Base-by-base conservation (phyloP, 2,113 vertebrate species). In the Crotalus viridis region DNA sequence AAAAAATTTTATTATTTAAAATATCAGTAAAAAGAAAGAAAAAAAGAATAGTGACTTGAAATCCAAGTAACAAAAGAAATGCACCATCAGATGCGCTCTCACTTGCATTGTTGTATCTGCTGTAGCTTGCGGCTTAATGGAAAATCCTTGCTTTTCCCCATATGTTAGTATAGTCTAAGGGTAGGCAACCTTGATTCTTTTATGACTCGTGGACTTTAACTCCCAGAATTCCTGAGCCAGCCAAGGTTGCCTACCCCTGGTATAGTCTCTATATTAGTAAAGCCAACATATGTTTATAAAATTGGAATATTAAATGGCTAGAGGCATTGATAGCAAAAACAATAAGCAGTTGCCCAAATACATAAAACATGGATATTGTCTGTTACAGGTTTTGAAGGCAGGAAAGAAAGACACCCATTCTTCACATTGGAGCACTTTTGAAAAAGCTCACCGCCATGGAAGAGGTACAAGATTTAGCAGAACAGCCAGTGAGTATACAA, bases 401-500 rank as follows among this genome's bases (percentile, higher is more conserved):
- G 95, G 95, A 1, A 95, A 96, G 94, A 93, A 96, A 93, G 93
- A 93, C 88, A 91, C 88, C 0, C 21, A 28, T 95, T 95, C 92
- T 89, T 94, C 91, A 93, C 87, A 51, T 69, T 87, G 81, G 92
- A 93, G 92, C 92, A 61, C 26, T 96, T 93, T 85, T 93, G 94
- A 90, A 90, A 94, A 95, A 7, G 96, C 8, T 94, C 89, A 92
- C 94, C 97, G 97, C 95, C 95, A 98, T 98, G 98, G 98, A 98
- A 97, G 97, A 98, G 94, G 95, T 97, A 85, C 97, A 98, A 95
- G 98, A 98, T 93, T 95, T 98, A 93, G 93, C 98, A 8, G 97
- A 98, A 94, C 98, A 98, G 93, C 98, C 98, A 88, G 98, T 98
- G 96, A 98, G 98, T 98, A 95, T 88, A 90, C 93, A 0, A 94